Evolutionary conservation across 2,113 vertebrate species (phyloP).

Genomic region (Uropsilus gracilis): DNA sequence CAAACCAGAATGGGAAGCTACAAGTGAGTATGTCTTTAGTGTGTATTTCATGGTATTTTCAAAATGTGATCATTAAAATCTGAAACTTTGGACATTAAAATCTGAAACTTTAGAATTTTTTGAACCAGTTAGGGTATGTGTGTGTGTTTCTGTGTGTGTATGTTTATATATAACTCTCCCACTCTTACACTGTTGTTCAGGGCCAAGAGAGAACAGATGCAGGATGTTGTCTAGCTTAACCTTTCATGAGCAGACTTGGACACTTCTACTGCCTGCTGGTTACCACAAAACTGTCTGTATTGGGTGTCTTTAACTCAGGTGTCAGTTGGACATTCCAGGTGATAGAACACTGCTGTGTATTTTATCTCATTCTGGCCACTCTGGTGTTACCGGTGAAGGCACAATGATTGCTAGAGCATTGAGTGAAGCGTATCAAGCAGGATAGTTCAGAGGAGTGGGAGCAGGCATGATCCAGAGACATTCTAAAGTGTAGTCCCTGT

Average conservation of each 20-base stretch:
- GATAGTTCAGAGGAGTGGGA: neutral
- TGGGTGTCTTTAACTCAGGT: neutral
- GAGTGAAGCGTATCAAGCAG: neutral
- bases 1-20: slow-evolving; percentile 97
- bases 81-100: too few species aligned
- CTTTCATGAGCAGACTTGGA: neutral
- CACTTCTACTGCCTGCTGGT: neutral
- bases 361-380: neutral
- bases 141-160: neutral
- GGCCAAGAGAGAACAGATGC: neutral
- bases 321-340: neutral
- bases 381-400: neutral
- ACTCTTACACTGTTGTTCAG: neutral
- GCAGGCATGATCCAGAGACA: neutral
- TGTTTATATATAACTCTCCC: neutral
- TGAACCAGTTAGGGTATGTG: too few species aligned
- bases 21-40: slow-evolving; percentile 91
- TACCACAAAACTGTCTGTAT: neutral
- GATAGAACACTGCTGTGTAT: neutral
- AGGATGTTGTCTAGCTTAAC: neutral
- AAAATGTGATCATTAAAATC: slow-evolving; percentile 39
- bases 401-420: neutral
- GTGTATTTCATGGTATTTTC: neutral
- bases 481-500: neutral
- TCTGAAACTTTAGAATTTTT: too few species aligned